phyloP scores from a whole-genome alignment of 2,113 vertebrate genomes.

The Monarcha castaneiventris region DNA sequence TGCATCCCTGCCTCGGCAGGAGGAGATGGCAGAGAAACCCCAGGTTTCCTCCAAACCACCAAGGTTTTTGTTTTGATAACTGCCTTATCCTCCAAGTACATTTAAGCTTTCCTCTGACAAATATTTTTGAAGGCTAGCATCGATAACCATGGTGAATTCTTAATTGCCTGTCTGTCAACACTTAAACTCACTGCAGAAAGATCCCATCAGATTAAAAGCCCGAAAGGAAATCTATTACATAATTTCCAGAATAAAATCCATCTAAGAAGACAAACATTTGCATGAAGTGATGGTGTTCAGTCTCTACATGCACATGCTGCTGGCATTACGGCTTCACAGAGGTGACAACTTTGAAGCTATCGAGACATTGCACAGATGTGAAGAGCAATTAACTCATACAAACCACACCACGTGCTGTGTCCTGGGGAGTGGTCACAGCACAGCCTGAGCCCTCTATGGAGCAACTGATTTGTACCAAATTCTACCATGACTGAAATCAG shows the following conservation, averaged over 20 bases:
- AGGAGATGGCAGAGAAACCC: neutral
- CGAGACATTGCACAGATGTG: neutral
- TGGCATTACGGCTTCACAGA: neutral
- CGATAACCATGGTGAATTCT: neutral
- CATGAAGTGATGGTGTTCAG: neutral
- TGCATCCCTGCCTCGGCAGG: neutral
- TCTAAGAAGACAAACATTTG: neutral
- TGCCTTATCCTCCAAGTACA: neutral
- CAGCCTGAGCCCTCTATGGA: neutral
- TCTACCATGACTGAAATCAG: neutral
- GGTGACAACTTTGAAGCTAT: neutral
- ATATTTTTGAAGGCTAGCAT: neutral
- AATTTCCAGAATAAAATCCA: neutral
- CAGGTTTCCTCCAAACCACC: neutral
- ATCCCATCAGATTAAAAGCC: neutral
- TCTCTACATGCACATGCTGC: rapidly evolving
- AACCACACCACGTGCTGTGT: neutral
- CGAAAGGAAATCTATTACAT: neutral
- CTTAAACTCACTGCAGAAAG: neutral
- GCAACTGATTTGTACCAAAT: neutral
- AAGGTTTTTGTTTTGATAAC: neutral
- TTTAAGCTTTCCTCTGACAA: neutral
- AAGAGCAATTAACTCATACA: neutral
- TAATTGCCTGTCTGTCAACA: neutral
- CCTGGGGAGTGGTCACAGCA: rapidly evolving